Base-by-base conservation (phyloP, 2,888 invertebrate species). In the Polymixis lichenea region DNA sequence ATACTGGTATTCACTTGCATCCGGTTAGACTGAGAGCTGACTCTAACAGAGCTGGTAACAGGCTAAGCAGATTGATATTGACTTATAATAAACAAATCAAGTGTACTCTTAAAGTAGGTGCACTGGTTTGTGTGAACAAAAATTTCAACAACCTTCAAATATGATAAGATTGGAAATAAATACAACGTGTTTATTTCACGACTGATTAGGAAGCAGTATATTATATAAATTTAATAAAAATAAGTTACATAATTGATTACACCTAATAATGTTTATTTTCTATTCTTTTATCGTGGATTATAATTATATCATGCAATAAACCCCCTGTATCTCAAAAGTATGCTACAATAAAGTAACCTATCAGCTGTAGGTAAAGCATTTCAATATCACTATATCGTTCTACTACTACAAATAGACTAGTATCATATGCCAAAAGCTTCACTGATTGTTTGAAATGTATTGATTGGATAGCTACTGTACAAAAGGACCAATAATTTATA, bases 221-320 rank as follows among this genome's bases (percentile, higher is more conserved):
- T 15, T 17, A 25, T 7, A 53, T 32, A 62, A 38, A n/a, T n/a
- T n/a, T n/a, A n/a, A 49, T 32, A 56, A 66, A 11, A 38, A 70
- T 8, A 11, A 28, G 13, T 78, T 62, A 56, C 55, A 62, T 56
- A 64, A 64, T 43, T 15, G 55, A 62, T 77, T 38, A 49, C 55
- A 53, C 25, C 22, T 17, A 17, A 38, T 66, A 60, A 49, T 56
- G 15, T 43, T 77, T 62, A 60, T 55, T 38, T 55, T 53, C 5
- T 43, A 49, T 38, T n/a, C n/a, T n/a, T 51, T 78, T 77, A 64
- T 78, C 38, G 6, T 5, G 11, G 61, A n/a, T 69, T 77, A 55
- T 49, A 46, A 46, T 11, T 19, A 73, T 49, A 62, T 38, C 28
- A 19, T n/a, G 22, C 13, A 32, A 71, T 77, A 78, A 70, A 71